Conservation (phyloP, 2,113 vertebrate genomes). For the Pseudopipra pipra region DNA sequence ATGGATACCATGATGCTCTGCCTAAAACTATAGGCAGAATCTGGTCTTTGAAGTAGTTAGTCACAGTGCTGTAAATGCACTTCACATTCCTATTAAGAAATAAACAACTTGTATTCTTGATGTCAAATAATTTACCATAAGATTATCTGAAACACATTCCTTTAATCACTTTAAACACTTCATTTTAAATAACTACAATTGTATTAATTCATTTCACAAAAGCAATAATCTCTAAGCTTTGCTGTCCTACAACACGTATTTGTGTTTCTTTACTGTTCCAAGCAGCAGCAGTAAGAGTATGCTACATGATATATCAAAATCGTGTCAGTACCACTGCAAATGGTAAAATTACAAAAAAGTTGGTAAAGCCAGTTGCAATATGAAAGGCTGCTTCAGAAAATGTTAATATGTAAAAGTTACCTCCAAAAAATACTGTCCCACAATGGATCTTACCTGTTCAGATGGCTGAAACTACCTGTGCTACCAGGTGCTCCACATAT, state of each 20-base stretch:
- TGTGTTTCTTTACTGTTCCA: not conserved
- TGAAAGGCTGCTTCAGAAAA: not conserved
- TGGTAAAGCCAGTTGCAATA: not conserved
- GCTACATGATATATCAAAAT: not conserved
- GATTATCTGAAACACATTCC: not conserved
- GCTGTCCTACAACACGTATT: not conserved
- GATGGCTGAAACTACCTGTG: not conserved
- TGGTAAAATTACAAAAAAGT: not conserved
- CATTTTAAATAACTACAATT: not conserved
- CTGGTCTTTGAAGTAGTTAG: not conserved
- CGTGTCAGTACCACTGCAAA: not conserved
- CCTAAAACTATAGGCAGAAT: not conserved
- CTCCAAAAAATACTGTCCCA: not conserved
- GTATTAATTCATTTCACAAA: not conserved
- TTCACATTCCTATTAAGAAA: not conserved
- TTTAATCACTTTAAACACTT: not conserved
- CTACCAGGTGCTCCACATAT: not conserved
- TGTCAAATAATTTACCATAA: not conserved
- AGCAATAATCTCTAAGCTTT: not conserved
- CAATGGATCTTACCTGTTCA: not conserved
- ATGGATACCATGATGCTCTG: not conserved
- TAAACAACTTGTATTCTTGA: not conserved
- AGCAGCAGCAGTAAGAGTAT: not conserved
- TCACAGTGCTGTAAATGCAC: not conserved
- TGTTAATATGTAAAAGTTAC: not conserved